Conservation (phyloP, 2,888 invertebrate genomes). For the Polyommatus iphigenia region DNA sequence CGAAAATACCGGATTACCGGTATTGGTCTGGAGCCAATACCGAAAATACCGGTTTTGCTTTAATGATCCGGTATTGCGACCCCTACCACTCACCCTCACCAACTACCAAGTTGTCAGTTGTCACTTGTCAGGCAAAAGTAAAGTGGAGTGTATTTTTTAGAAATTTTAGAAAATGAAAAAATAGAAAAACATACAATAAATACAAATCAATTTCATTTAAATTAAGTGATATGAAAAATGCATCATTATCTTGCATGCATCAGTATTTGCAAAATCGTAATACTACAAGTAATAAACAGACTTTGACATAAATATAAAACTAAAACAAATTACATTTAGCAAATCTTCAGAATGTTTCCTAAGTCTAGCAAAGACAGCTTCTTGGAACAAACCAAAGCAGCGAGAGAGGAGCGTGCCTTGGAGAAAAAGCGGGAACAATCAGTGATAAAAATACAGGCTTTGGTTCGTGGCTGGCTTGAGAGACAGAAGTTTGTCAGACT, state of each 20-base stretch:
- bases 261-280: background rate
- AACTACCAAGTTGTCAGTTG: background rate
- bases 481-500: conserved; percentile 81
- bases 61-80: no score
- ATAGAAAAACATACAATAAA: background rate
- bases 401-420: conserved; percentile 92
- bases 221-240: conserved; percentile 1
- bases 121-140: background rate
- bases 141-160: conserved; percentile 3
- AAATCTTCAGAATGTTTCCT: conserved; percentile 61
- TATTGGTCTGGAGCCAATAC: no score
- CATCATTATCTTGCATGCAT: background rate
- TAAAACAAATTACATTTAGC: conserved; percentile 59
- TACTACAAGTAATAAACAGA: conserved; percentile 30
- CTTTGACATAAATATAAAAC: conserved; percentile 56
- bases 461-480: conserved; percentile 87
- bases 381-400: conserved; percentile 94
- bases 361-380: conserved; percentile 86
- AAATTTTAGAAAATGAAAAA: conserved; percentile 3
- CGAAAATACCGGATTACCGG: no score
- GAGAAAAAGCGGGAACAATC: conserved; percentile 90
- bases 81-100: no score
- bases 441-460: conserved; percentile 87
- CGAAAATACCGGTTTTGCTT: no score
- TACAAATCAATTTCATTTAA: background rate